Base-by-base conservation (phyloP, 2,888 invertebrate species). In the Agrotis ipsilon region DNA sequence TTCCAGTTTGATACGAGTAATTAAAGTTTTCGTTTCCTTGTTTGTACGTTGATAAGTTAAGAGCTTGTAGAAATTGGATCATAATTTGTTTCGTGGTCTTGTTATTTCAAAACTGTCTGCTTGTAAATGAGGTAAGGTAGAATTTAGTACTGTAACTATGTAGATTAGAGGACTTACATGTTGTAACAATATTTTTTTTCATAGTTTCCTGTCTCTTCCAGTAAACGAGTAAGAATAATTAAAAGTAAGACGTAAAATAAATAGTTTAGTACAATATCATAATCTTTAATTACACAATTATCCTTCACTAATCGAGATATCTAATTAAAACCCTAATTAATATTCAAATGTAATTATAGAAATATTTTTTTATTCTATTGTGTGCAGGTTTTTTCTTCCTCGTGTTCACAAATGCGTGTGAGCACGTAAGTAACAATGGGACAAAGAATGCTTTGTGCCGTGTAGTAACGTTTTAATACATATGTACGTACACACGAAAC, bases 391-490 rank as follows among this genome's bases (percentile, higher is more conserved):
- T 89, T 89, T 89, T 89, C 51, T 88, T 87, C 81, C 80, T 57
- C 68, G 70, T 73, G 83, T 80, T 85, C 83, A 78, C 70, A 58
- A 71, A 80, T 79, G 86, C 84, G 85, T 84, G 85, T 83, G 86
- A 84, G 85, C 78, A 78, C 83, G 85, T 86, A 19, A 57, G 74
- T 74, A 90, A 92, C 93, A 93, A 93, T 93, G 79, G 86, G 79
- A 93, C 93, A 93, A 93, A 93, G 87, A 87, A 80, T 75, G 81
- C 91, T 92, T 93, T 93, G 92, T 84, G 64, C 70, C 52, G 57
- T 92, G 86, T 71, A 81, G 73, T 69, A 84, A 86, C 75, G 51
- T 58, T 81, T 74, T 78, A 78, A 77, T 82, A 84, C 68, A 72
- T 67, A 76, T 49, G 63, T 77, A 77, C 66, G 54, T 68, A 71